Base-by-base conservation (phyloP, 2,888 invertebrate genomes). In the Drosophila imparisetae region DNA sequence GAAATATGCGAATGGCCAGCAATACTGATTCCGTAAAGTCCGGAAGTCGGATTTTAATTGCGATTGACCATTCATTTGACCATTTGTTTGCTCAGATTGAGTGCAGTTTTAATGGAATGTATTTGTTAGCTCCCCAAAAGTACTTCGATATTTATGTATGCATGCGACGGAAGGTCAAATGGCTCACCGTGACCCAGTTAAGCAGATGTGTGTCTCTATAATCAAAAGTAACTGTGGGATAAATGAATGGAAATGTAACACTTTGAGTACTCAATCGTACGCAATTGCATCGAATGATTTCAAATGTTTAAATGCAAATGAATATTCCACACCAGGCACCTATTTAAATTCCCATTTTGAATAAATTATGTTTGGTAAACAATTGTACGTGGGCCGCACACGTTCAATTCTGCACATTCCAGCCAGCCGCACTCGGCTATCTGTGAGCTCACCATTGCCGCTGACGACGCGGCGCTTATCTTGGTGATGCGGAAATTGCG, bases 401-500 rank as follows among this genome's bases (percentile, higher is more conserved):
- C 45, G 29, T 55, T 45, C 21, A 53, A 11, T 27, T 45, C 45
- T 4, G 45, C 45, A 15, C 21, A 11, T 30, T 27, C 50, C 42
- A 11, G 29, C 10, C 24, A 49, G 10, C 52, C 50, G 24, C 73
- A 36, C 40, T 42, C 53, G 67, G 65, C 42, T 65, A 42, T 21
- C 42, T 42, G 42, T 21, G 11, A 53, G 29, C 55, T 42, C 40
- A 42, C 55, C 45, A 15, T 36, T 63, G 57, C 36, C 72, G 63
- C 11, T 69, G 64, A 64, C 66, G 68, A 72, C 59, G 72, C 72
- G 61, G 72, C 82, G 72, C 82, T 81, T 81, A 82, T 81, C 81
- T 81, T 81, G 69, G 72, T 70, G 72, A 74, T 69, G 74, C 81
- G 82, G 81, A 81, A 81, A 81, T 82, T 81, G 81, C 72, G 81